Percentiles rank a stretch among this genome's conserved stretches.
Evolutionary conservation across 2,797 vertebrate genomes (phyloP).

Genomic region (Danio jaintianensis): DNA sequence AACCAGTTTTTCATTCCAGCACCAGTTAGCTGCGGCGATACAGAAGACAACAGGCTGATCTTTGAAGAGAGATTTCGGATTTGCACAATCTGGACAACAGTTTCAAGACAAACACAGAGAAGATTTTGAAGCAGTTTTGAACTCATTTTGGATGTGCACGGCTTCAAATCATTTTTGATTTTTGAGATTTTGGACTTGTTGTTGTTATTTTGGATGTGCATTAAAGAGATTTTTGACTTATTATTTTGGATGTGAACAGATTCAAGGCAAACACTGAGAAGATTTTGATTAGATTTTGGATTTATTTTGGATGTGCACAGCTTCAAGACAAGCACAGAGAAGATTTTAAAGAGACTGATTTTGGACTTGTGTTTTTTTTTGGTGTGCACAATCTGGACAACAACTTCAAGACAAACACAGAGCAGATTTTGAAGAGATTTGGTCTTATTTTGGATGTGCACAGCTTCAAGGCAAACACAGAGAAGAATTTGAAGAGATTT

Average conservation of each 20-base stretch:
- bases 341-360: no score
- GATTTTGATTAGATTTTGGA: background rate
- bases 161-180: background rate
- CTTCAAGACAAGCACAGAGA: background rate
- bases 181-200: no score
- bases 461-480: no score
- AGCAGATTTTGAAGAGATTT: no score
- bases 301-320: conserved; percentile 20
- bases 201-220: no score
- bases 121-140: background rate
- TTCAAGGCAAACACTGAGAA: background rate
- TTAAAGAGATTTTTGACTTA: background rate
- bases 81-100: no score
- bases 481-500: no score
- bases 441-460: no score
- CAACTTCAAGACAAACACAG: background rate
- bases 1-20: background rate
- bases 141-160: no score
- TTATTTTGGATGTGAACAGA: no score
- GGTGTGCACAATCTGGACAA: no score
- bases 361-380: no score
- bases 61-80: background rate
- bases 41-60: background rate
- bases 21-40: background rate
- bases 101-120: background rate